Evolutionary conservation across 2,797 vertebrate species (phyloP).

Genomic region (Triplophysa bombifrons): DNA sequence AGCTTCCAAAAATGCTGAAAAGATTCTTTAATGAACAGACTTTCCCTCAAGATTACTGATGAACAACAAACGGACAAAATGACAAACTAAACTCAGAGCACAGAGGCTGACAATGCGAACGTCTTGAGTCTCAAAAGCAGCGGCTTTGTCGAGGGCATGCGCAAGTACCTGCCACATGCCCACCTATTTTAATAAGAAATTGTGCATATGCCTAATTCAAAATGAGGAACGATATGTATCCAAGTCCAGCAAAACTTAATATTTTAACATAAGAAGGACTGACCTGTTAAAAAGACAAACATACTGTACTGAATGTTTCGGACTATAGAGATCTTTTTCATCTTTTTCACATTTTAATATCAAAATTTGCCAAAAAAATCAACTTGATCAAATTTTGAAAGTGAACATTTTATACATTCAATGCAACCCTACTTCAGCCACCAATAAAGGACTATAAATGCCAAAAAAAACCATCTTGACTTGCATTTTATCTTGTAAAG

Average conservation of each 20-base stretch:
- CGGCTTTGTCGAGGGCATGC: neutral
- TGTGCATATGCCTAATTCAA: neutral
- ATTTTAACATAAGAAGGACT: neutral
- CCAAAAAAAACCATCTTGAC: slow-evolving; percentile 11
- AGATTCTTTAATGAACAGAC: slow-evolving; percentile 51
- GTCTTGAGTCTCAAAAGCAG: slow-evolving; percentile 6
- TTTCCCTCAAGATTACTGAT: slow-evolving; percentile 26
- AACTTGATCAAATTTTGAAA: neutral
- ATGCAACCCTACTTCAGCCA: neutral
- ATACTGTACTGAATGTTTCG: neutral
- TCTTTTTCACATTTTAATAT: neutral
- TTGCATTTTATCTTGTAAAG: neutral
- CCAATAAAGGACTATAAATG: neutral
- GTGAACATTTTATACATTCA: neutral
- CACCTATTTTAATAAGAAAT: neutral
- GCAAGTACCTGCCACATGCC: neutral
- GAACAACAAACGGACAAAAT: slow-evolving; percentile 25
- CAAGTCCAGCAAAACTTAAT: neutral
- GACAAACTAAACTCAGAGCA: slow-evolving; percentile 28
- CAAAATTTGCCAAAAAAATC: neutral
- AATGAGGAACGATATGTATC: neutral
- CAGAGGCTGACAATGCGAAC: slow-evolving; percentile 17
- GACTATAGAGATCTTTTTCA: too few relatives aligned
- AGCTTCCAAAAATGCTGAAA: slow-evolving; percentile 40
- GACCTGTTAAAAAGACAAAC: neutral